phyloP scores from a whole-genome alignment of 2,888 invertebrate genomes.

The Metopia argyrocephala region DNA sequence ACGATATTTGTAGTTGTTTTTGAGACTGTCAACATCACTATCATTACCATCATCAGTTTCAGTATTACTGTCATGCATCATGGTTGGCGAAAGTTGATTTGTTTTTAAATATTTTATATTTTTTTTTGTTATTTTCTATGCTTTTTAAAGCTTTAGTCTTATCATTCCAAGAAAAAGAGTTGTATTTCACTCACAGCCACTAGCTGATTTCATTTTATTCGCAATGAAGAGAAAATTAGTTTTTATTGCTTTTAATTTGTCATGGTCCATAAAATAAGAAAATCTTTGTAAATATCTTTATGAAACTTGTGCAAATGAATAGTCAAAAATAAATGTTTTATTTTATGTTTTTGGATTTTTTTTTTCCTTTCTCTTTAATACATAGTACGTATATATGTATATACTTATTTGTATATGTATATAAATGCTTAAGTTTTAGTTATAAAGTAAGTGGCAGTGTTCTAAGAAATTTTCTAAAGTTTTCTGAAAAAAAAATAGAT shows the following conservation, averaged over 20 bases:
- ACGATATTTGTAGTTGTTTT: background rate
- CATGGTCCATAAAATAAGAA: constrained; percentile 22
- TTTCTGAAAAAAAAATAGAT: no score
- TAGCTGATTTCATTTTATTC: background rate
- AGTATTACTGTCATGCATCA: constrained; percentile 23
- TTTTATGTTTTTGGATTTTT: background rate
- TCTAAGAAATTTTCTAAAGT: no score
- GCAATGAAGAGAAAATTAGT: constrained; percentile 28
- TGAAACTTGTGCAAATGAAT: background rate
- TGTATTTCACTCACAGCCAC: background rate
- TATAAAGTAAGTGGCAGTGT: no score
- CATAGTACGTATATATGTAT: no score
- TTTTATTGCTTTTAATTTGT: constrained; percentile 40
- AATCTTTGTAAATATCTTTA: constrained; percentile 12
- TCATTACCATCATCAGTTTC: no score
- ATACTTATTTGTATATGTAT: no score
- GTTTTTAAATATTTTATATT: constrained; percentile 19
- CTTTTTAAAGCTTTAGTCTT: background rate
- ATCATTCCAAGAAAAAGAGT: background rate
- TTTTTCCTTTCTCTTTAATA: background rate
- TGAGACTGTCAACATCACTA: background rate
- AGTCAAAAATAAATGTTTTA: background rate
- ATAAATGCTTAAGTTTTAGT: no score
- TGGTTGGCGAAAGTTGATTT: constrained; percentile 19
- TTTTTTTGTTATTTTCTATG: constrained; percentile 5